Conservation (phyloP, 1,140 invertebrate genomes). For the Notospermus geniculatus region DNA sequence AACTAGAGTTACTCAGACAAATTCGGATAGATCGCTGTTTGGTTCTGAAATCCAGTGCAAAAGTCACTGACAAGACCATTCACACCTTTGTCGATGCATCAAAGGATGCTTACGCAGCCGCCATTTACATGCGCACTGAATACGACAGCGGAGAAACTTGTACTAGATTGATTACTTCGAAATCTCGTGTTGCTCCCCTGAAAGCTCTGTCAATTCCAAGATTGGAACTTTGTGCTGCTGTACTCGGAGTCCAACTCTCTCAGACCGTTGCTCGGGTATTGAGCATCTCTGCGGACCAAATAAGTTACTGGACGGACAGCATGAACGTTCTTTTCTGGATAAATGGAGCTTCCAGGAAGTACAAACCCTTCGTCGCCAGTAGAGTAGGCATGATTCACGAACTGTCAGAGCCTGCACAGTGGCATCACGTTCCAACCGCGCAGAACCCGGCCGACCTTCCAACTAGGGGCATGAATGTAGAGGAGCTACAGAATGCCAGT, state of each 20-base stretch:
- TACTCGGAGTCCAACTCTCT: background rate
- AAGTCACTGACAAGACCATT: background rate
- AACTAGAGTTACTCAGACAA: background rate
- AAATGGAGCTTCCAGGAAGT: no score
- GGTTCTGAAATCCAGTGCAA: background rate
- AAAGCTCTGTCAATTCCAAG: background rate
- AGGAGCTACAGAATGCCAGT: background rate
- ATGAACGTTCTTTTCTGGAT: no score
- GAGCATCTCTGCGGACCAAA: background rate
- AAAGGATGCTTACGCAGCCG: background rate
- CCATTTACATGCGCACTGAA: background rate
- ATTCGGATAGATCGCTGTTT: background rate
- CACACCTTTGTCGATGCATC: constrained; percentile 5
- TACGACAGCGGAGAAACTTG: background rate
- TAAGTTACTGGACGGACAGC: no score
- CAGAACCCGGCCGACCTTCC: background rate
- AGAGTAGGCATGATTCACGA: background rate
- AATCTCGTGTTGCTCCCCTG: constrained; percentile 1
- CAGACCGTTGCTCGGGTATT: background rate
- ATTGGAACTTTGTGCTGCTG: constrained; percentile 1
- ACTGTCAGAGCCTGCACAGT: background rate
- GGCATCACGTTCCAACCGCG: background rate
- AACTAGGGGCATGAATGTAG: background rate
- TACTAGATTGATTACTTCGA: background rate
- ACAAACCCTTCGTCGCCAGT: no score